A percentile compares a stretch with the other conserved stretches of the same genome.
Evolutionary conservation across 1,140 invertebrate genomes (phyloP).

Genomic region (Mizuhopecten yessoensis): DNA sequence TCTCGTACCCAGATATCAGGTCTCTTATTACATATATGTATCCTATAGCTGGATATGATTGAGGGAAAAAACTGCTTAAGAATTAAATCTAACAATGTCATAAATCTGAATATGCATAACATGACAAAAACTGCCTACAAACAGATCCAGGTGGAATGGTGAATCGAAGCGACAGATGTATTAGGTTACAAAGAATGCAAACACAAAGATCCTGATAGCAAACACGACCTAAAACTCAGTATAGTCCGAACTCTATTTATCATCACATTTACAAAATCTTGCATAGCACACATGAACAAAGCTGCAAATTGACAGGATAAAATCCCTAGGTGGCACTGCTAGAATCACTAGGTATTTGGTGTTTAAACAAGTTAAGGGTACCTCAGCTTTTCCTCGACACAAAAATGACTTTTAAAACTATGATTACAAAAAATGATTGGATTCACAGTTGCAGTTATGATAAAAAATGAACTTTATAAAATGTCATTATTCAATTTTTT

Average conservation of each 20-base stretch:
- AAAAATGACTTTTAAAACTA: no score
- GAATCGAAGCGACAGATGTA: not conserved
- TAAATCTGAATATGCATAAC: no score
- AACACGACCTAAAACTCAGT: no score
- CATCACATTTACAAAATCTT: not conserved
- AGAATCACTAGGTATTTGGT: not conserved
- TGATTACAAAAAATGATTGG: not conserved
- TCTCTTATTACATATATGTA: no score
- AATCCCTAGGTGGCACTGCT: not conserved
- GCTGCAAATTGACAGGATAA: not conserved
- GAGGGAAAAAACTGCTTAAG: no score
- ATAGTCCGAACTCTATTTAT: not conserved
- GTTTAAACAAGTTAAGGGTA: not conserved
- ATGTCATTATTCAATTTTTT: not conserved
- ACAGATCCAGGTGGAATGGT: not conserved
- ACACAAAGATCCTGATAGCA: no score
- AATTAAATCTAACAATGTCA: no score
- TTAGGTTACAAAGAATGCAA: not conserved
- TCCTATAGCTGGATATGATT: no score
- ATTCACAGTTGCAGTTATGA: not conserved
- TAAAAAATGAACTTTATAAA: conserved; percentile 20
- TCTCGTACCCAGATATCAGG: no score
- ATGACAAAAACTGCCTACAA: not conserved
- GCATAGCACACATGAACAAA: not conserved
- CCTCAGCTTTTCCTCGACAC: not conserved